Evolutionary conservation across 2,888 invertebrate species (phyloP), one percentile per base, ranked within the genome.

Genomic region (Trilocha varians): DNA sequence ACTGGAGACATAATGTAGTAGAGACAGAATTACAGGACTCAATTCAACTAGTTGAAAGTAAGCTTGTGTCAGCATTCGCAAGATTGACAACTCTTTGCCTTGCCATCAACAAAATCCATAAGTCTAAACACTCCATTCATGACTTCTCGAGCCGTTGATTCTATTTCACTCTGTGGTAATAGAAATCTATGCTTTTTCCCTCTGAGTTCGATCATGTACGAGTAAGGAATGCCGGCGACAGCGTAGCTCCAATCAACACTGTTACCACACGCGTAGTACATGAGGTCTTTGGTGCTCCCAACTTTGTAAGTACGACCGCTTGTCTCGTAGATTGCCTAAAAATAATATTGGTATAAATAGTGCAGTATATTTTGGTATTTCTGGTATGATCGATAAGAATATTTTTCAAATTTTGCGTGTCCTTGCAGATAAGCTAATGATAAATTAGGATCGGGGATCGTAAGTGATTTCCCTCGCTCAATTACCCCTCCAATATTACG

Each of bases 191-290:
- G 67, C 3, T 55, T 51, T 47, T 77, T 84, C n/a, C 74, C 67
- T 46, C 78, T 56, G 0, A 85, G 69, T 36, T 85, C 84, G 1
- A 85, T 45, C 83, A 85, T 83, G 51, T 83, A 85, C 2, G 76
- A 70, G 58, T 70, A 85, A 0, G 74, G 77, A 16, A 84, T 76
- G 37, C 69, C 70, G 3, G 72, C 70, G 3, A 64, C 63, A 0
- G 61, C 82, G 47, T 84, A 84, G 38, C 77, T 78, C 84, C 84
- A 85, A 43, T 85, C 84, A 0, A 61, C 63, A 53, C 84, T 83
- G 36, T 70, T 82, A 0, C 84, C 84, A 0, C 75, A 48, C 1
- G 84, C 70, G 49, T 69, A 85, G 58, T 84, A 85, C 84, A 85
- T 84, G 5, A 85, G 64, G 45, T 85, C 84, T 34, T 78, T 84